phyloP scores from a whole-genome alignment of 2,888 invertebrate species.

The Sepioteuthis lessoniana region DNA sequence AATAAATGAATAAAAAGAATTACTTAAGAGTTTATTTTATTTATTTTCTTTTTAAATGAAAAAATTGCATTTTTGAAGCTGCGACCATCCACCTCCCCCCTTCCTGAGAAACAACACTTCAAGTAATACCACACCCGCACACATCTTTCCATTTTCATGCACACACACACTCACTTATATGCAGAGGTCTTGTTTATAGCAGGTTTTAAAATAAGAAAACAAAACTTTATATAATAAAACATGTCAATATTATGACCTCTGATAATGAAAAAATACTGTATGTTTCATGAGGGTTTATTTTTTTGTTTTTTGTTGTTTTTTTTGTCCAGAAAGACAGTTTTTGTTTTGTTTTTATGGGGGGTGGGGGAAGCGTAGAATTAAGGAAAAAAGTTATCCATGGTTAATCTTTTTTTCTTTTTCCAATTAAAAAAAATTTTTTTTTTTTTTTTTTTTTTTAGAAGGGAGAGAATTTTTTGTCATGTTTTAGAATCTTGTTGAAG shows the following conservation, averaged over 20 bases:
- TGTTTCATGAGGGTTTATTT: not conserved
- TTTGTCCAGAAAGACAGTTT: not conserved
- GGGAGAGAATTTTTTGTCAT: not conserved
- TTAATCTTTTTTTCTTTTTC: not conserved
- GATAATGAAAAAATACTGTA: conserved; percentile 23
- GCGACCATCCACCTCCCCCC: not conserved
- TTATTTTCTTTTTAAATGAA: conserved; percentile 11
- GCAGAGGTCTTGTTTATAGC: conserved; percentile 21
- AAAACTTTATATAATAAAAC: conserved; percentile 5
- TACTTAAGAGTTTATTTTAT: not conserved
- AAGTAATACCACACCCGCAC: not conserved
- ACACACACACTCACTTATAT: not conserved
- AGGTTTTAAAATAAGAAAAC: not conserved
- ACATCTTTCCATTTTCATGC: not conserved
- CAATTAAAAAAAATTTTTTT: not conserved
- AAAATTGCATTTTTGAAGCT: conserved; percentile 25
- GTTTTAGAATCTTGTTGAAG: not conserved
- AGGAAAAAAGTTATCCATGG: not conserved
- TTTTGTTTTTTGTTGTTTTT: not conserved
- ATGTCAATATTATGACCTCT: not conserved
- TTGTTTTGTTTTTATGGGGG: not conserved
- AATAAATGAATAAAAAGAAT: not conserved
- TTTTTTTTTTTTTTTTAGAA: not conserved
- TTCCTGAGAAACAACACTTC: conserved; percentile 33
- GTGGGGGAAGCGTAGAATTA: not conserved